These are phyloP conservation scores for Diplolepis rosae DNA, from an alignment of 2,888 invertebrate species.

Conservation along the genomic window DNA sequence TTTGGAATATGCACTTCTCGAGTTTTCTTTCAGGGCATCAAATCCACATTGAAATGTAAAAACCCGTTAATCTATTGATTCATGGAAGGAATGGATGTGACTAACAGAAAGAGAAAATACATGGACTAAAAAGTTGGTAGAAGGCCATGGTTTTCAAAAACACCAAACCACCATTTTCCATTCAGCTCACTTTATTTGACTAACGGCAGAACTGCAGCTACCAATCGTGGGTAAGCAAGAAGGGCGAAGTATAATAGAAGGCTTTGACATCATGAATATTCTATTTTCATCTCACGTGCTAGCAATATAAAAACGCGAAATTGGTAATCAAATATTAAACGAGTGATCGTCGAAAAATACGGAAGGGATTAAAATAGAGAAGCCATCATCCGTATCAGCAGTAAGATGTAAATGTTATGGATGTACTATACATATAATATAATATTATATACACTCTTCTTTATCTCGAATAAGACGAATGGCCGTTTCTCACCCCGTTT, in stretches of 20 bases:
- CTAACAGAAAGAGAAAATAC: background rate
- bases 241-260: background rate
- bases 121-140: background rate
- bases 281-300: background rate
- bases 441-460: background rate
- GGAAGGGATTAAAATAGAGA: background rate
- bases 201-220: background rate
- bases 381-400: background rate
- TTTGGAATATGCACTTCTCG: no score
- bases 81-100: background rate
- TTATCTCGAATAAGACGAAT: slow-evolving; percentile 16
- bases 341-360: background rate
- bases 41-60: no score
- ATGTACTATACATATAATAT: background rate
- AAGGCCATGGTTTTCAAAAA: background rate
- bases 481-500: slow-evolving; percentile 4
- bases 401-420: background rate
- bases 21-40: no score
- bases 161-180: background rate
- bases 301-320: background rate
- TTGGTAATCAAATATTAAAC: background rate
- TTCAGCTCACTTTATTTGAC: background rate
- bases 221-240: no score
- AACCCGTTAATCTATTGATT: background rate
- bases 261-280: background rate